Conservation (phyloP, 2,797 vertebrate genomes). For the Esox masquinongy region DNA sequence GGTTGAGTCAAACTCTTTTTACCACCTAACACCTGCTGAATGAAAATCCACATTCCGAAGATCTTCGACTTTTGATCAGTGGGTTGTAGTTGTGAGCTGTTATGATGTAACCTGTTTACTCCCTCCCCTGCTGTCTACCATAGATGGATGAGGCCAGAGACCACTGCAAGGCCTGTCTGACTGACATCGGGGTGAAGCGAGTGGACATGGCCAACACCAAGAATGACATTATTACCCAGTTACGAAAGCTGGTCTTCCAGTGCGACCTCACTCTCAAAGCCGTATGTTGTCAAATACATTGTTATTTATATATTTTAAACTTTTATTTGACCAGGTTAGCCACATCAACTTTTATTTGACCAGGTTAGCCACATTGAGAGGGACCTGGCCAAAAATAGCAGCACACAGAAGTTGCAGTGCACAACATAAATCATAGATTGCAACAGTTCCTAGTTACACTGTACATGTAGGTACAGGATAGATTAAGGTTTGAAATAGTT, state of each 20-base stretch:
- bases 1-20: neutral
- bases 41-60: neutral
- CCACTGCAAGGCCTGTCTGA: conserved; percentile 85
- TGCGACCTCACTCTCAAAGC: conserved; percentile 98
- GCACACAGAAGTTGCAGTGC: too few species aligned
- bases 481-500: too few species aligned
- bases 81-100: neutral
- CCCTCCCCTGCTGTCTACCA: neutral
- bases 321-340: too few species aligned
- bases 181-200: conserved; percentile 85
- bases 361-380: too few species aligned
- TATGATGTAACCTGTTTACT: neutral
- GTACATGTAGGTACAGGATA: too few species aligned
- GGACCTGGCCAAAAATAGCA: too few species aligned
- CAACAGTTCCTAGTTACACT: too few species aligned
- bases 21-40: neutral
- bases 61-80: neutral
- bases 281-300: conserved; percentile 70
- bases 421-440: too few species aligned
- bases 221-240: conserved; percentile 88
- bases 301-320: too few species aligned
- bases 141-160: conserved; percentile 93
- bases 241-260: conserved; percentile 92
- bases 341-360: too few species aligned
- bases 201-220: conserved; percentile 86